Percentiles rank a stretch among this genome's conserved stretches.
Evolutionary conservation across 2,888 invertebrate genomes (phyloP).

Genomic region (Agonopterix subpropinquella): DNA sequence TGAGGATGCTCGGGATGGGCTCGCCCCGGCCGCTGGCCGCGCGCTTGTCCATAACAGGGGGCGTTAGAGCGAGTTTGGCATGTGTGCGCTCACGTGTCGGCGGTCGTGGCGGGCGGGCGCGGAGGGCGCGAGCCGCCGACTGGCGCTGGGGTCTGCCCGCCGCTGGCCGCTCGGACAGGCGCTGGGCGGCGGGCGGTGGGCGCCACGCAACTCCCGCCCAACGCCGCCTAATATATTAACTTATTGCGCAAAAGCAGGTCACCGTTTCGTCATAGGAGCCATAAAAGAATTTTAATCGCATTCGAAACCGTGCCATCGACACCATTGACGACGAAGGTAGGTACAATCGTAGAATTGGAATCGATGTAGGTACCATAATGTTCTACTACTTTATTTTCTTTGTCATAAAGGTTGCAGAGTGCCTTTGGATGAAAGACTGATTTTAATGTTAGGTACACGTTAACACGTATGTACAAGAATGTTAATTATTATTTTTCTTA

Average conservation of each 20-base stretch:
- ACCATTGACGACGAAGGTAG: neutral
- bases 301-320: constrained; percentile 1
- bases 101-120: constrained; percentile 57
- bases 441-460: too few relatives aligned
- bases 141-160: constrained; percentile 31
- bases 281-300: constrained; percentile 12
- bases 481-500: too few relatives aligned
- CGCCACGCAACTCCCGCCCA: constrained; percentile 27
- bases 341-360: too few relatives aligned
- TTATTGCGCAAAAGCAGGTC: constrained; percentile 57
- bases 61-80: constrained; percentile 34
- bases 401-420: too few relatives aligned
- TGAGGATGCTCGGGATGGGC: constrained; percentile 66
- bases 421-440: too few relatives aligned
- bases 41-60: constrained; percentile 65
- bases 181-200: constrained; percentile 25
- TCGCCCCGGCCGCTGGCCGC: constrained; percentile 56
- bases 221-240: constrained; percentile 49
- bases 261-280: constrained; percentile 35
- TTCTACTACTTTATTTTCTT: too few relatives aligned
- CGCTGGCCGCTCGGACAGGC: constrained; percentile 59
- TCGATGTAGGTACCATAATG: too few relatives aligned
- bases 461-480: too few relatives aligned
- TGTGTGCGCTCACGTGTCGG: constrained; percentile 23
- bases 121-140: constrained; percentile 67